Percentiles rank a stretch among this genome's conserved stretches.
Conservation (phyloP, 2,797 vertebrate species). For the Chelon auratus region DNA sequence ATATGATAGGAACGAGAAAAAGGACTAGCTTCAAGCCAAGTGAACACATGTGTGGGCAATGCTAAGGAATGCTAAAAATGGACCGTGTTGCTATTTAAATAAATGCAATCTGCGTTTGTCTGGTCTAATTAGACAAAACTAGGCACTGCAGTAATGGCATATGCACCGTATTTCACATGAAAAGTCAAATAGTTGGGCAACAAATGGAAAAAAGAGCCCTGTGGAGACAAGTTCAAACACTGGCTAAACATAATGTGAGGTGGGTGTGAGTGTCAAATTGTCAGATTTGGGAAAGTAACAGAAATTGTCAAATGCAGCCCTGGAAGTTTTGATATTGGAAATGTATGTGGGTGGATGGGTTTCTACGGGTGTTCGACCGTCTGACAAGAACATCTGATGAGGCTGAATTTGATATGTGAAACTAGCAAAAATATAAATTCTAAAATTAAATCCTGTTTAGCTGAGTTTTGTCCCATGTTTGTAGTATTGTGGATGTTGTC, state of each 20-base stretch:
- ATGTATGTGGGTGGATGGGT: neutral
- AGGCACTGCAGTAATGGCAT: neutral
- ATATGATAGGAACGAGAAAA: slow-evolving; percentile 20
- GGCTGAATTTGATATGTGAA: neutral
- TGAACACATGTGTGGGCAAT: slow-evolving; percentile 17
- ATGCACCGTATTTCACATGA: neutral
- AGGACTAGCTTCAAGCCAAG: slow-evolving; percentile 6
- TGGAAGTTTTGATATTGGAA: too few species aligned
- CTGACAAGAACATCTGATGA: neutral
- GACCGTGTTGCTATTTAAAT: slow-evolving; percentile 6
- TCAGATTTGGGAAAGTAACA: slow-evolving; percentile 1
- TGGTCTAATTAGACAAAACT: neutral
- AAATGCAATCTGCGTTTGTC: neutral
- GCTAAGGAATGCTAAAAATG: slow-evolving; percentile 16
- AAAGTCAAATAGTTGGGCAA: slow-evolving; percentile 1
- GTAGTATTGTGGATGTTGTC: too few species aligned
- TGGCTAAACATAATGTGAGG: neutral
- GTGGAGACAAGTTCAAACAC: slow-evolving; percentile 5
- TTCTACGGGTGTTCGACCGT: neutral
- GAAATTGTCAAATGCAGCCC: neutral
- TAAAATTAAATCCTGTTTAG: too few species aligned
- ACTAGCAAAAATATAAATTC: too few species aligned
- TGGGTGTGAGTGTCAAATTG: neutral
- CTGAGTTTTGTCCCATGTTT: too few species aligned
- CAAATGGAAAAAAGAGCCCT: neutral